Evolutionary conservation across 2,888 invertebrate species (phyloP), one percentile per base, ranked within the genome.

Genomic region (Hyalella azteca): DNA sequence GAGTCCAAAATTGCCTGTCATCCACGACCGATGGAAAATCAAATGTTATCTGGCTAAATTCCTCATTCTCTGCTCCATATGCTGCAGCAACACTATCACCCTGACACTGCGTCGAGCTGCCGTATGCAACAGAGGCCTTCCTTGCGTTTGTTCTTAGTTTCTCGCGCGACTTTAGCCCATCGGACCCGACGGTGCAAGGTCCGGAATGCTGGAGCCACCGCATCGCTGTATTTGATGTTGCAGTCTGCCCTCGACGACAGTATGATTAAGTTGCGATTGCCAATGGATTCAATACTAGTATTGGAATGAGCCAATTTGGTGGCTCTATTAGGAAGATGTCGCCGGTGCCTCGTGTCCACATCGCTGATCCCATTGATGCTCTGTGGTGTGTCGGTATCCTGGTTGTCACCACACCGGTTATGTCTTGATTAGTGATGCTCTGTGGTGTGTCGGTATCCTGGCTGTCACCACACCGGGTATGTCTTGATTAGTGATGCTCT

Each of bases 31-130:
- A 78, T 79, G 79, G 79, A 81, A 81, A 81, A 81, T 79, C 81
- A 81, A 81, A 81, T 81, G 81, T 79, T 81, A 79, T 49, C 81
- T 54, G 73, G 77, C 81, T 81, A 81, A 81, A 81, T 79, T 81
- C 79, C 73, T 81, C 79, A 81, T 81, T 81, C 81, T 79, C 77
- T 81, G 81, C 73, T 79, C 81, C 81, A 81, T 81, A 81, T 79
- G 81, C 79, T 79, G 36, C 77, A 45, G 79, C 59, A 81, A 78
- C 79, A 81, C 79, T 73, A 81, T 81, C 81, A 79, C 59, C 49
- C 79, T 79, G 81, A 79, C 81, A 81, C 79, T 79, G 77, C 66
- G 73, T 78, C 79, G 73, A 73, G 77, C 79, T 77, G 45, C n/a
- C 32, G 54, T 54, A 22, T 54, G 54, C 54, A 54, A 54, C 54